phyloP scores from a whole-genome alignment of 1,140 invertebrate genomes.

The Thereuonema tuberculata region DNA sequence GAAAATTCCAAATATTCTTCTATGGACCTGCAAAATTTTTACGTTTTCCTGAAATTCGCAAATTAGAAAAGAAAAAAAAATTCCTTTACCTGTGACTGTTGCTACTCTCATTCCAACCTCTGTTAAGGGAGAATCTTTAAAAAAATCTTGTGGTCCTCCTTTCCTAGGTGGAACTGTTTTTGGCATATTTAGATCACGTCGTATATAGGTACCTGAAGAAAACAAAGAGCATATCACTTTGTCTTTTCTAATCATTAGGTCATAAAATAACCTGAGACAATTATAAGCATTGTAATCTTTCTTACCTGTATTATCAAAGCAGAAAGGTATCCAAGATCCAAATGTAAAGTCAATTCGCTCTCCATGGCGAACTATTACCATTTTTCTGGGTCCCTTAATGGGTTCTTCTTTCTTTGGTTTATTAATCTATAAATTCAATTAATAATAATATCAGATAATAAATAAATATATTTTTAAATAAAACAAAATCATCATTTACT shows the following conservation, averaged over 20 bases:
- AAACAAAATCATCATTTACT: too few relatives aligned
- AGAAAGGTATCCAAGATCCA: constrained; percentile 70
- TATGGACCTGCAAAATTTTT: neutral
- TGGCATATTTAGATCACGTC: constrained; percentile 83
- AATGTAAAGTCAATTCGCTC: constrained; percentile 86
- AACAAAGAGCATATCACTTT: too few relatives aligned
- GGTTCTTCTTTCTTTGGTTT: constrained; percentile 18
- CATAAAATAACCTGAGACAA: neutral
- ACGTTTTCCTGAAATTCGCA: too few relatives aligned
- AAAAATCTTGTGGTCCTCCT: constrained; percentile 47
- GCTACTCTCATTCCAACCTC: constrained; percentile 44
- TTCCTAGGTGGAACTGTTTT: constrained; percentile 44
- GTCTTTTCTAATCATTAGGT: neutral
- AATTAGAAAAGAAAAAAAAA: too few relatives aligned
- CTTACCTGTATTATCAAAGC: constrained; percentile 61
- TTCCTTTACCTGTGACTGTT: constrained; percentile 30
- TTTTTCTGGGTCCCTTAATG: constrained; percentile 34
- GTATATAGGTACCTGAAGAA: constrained; percentile 43
- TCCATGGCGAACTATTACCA: constrained; percentile 70
- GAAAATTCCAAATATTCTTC: too few relatives aligned
- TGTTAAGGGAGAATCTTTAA: constrained; percentile 73
- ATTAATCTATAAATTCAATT: neutral
- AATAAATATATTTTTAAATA: too few relatives aligned
- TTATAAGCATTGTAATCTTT: neutral
- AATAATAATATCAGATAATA: too few relatives aligned